A percentile compares a stretch with the other conserved stretches of the same genome.
These are phyloP conservation scores for Nineta flava DNA, from an alignment of 2,888 invertebrate genomes.

Conservation along the genomic window DNA sequence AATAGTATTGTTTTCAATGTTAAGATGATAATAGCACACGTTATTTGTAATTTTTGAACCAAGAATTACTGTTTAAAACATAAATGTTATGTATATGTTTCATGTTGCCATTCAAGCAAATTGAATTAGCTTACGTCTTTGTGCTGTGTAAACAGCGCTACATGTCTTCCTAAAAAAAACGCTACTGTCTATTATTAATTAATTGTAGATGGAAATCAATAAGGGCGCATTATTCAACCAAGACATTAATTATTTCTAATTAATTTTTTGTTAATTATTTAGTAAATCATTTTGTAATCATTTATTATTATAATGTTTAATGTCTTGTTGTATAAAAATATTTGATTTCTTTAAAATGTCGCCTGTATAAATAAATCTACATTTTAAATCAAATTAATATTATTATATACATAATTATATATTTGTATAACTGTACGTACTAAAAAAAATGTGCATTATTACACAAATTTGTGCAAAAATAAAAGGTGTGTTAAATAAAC, in stretches of 20 bases:
- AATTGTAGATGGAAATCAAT: not conserved
- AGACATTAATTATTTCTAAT: not conserved
- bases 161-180: conserved; percentile 7
- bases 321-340: too few relatives aligned
- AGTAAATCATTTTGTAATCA: not conserved
- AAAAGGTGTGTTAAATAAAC: conserved; percentile 2
- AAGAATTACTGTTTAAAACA: too few relatives aligned
- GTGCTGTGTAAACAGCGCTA: conserved; percentile 7
- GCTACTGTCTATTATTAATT: conserved; percentile 8
- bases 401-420: conserved; percentile 5
- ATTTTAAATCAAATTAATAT: not conserved
- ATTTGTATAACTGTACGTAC: conserved; percentile 8
- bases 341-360: too few relatives aligned
- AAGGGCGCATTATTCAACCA: not conserved
- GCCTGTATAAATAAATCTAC: not conserved
- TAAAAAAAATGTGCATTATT: conserved; percentile 1
- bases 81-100: too few relatives aligned
- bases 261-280: not conserved
- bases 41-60: too few relatives aligned
- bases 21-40: not conserved
- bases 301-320: not conserved
- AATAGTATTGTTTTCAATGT: not conserved
- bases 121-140: conserved; percentile 7
- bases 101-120: too few relatives aligned
- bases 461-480: not conserved